Conservation (phyloP, 2,888 invertebrate genomes). For the Agrotis ipsilon region DNA sequence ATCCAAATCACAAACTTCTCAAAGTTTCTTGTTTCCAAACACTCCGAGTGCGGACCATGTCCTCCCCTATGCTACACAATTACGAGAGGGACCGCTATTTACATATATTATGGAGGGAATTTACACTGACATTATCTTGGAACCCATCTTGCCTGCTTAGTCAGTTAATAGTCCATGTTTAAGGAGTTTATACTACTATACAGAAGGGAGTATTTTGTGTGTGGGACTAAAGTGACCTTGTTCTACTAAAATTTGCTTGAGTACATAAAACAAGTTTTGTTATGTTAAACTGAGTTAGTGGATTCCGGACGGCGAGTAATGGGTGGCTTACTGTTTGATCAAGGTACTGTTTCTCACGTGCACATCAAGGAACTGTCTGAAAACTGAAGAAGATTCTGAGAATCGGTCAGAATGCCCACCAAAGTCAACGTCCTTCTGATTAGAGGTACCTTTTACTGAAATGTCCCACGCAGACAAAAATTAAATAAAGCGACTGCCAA, state of each 20-base stretch:
- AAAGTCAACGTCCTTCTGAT: too few species aligned
- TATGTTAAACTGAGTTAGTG: background rate
- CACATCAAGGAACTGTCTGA: too few species aligned
- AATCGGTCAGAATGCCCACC: too few species aligned
- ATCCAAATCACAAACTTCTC: slow-evolving; percentile 27
- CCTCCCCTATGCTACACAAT: slow-evolving; percentile 50
- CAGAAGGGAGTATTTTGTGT: slow-evolving; percentile 9
- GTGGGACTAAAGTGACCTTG: background rate
- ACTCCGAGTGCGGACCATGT: slow-evolving; percentile 31
- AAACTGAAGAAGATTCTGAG: too few species aligned
- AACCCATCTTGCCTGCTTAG: slow-evolving; percentile 56
- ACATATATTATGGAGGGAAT: slow-evolving; percentile 58
- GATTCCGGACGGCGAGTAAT: too few species aligned
- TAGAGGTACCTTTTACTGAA: too few species aligned
- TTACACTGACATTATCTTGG: slow-evolving; percentile 56
- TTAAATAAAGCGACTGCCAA: too few species aligned
- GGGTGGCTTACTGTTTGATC: too few species aligned
- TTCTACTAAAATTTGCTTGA: background rate
- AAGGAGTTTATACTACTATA: slow-evolving; percentile 29
- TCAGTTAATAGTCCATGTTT: slow-evolving; percentile 53
- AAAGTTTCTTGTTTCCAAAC: background rate
- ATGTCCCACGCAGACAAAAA: too few species aligned
- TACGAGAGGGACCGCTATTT: slow-evolving; percentile 57
- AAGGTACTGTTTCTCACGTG: too few species aligned
- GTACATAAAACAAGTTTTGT: background rate